Evolutionary conservation across 2,113 vertebrate genomes (phyloP), one percentile per base, ranked within the genome.

Genomic region (Periophthalmus modestus): DNA sequence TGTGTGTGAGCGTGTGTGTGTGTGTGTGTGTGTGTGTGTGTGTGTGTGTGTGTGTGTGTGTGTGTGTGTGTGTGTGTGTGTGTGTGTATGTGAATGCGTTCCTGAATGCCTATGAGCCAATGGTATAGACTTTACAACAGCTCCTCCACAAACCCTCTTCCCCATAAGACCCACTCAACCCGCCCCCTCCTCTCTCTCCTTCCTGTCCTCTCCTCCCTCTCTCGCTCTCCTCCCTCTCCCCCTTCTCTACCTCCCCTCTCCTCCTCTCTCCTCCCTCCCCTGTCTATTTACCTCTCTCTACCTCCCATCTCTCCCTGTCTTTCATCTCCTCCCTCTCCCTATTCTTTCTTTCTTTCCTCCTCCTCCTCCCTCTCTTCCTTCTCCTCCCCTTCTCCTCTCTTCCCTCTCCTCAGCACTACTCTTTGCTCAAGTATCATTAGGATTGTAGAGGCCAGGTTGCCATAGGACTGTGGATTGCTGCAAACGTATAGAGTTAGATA

Each of bases 371-470:
- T 39, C 36, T 39, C 7, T 9, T 39, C 36, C 36, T 39, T 9
- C 36, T 39, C 36, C 36, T 39, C 36, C 7, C 36, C 36, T 4
- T 9, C 36, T 9, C 36, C 23, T 33, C 58, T 61, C 58, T 24
- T 33, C 28, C 28, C 24, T 33, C 58, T 61, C 58, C 88, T 87
- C 80, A 83, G 87, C 83, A 78, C 77, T 83, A 81, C 89, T 91
- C 88, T 91, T 88, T 88, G 80, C 85, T 90, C 75, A 89, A 91
- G 91, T 87, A 79, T 83, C 91, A 89, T 90, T 83, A 85, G 81
- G 88, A 78, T 81, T 79, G 74, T 80, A 87, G 87, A 90, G 85
- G 84, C 79, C 81, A 83, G 79, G 87, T 78, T 85, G 80, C 85
- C 85, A 84, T 80, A 80, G 82, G 82, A 79, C 72, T 70, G 1